Evolutionary conservation across 2,113 vertebrate genomes (phyloP).

Genomic region (Notiomystis cincta): DNA sequence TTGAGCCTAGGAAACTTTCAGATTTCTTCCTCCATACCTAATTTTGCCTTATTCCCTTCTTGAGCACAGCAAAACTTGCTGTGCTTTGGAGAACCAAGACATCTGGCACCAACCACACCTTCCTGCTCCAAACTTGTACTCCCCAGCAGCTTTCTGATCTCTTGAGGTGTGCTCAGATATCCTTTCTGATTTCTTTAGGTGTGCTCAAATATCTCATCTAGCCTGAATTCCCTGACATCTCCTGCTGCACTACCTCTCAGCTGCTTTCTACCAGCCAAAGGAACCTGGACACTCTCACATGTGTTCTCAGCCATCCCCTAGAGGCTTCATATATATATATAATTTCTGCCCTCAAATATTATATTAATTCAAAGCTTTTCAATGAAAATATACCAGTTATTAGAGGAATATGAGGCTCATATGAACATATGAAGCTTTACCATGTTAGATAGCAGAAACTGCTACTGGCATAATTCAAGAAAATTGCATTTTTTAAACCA

Average conservation of each 20-base stretch:
- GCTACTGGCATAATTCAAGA: neutral
- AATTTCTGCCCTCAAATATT: neutral
- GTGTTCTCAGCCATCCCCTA: neutral
- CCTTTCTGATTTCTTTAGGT: neutral
- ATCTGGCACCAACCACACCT: neutral
- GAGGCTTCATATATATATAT: neutral
- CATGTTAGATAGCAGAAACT: neutral
- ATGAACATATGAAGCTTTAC: neutral
- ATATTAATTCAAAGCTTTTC: neutral
- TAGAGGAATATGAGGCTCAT: neutral
- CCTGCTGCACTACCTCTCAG: neutral
- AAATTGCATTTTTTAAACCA: neutral
- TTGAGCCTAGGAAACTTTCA: neutral
- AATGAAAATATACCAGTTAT: neutral
- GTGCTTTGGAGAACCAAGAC: neutral
- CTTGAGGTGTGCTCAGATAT: neutral
- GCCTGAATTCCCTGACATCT: neutral
- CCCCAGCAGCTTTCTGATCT: neutral
- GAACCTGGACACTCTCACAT: neutral
- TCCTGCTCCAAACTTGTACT: neutral
- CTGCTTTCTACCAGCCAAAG: neutral
- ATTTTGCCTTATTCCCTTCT: neutral
- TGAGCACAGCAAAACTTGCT: neutral
- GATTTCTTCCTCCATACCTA: neutral
- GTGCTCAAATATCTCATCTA: neutral